Evolutionary conservation across 2,797 vertebrate species (phyloP).

Genomic region (Mormyrops attenuatus): DNA sequence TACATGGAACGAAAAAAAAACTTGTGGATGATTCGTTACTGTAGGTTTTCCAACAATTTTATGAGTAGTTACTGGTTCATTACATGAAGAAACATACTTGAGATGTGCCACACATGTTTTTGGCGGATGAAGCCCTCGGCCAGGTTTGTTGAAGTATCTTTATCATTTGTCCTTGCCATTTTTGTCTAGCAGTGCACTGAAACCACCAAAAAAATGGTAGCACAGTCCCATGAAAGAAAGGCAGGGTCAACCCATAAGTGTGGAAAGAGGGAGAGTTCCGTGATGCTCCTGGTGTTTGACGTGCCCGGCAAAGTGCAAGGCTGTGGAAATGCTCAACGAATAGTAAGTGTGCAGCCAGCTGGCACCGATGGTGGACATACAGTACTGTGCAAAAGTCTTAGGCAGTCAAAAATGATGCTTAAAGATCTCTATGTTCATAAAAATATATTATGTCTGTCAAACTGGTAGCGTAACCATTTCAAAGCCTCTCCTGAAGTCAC

Average conservation of each 20-base stretch:
- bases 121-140: not conserved
- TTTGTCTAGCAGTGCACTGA: not conserved
- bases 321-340: not conserved
- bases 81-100: not conserved
- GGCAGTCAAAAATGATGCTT: not conserved
- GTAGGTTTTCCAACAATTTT: not conserved
- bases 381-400: not conserved
- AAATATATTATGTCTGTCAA: not conserved
- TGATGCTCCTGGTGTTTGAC: not conserved
- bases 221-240: not conserved
- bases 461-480: not conserved
- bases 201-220: not conserved
- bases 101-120: not conserved
- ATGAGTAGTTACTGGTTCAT: not conserved
- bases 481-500: not conserved
- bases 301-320: not conserved
- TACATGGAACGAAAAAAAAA: not conserved
- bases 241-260: not conserved
- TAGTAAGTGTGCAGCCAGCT: not conserved
- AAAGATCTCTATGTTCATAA: not conserved
- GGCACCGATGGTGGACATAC: not conserved
- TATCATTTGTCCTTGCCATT: not conserved
- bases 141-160: not conserved
- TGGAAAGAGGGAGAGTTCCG: not conserved
- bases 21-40: not conserved